phyloP scores from a whole-genome alignment of 2,797 vertebrate genomes.

The Spheniscus humboldti region DNA sequence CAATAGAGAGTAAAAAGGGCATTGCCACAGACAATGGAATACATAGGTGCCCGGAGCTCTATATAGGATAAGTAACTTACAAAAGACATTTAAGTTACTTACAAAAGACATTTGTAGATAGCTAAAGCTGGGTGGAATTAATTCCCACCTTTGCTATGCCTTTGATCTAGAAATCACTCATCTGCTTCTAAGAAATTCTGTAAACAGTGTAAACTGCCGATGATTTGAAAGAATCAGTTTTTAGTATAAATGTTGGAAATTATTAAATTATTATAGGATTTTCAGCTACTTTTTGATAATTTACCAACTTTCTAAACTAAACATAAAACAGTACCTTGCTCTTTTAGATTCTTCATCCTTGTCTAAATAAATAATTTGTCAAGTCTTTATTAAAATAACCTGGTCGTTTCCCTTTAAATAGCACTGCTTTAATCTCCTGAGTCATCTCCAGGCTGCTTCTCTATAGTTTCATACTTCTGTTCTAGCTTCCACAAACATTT shows the following conservation, averaged over 20 bases:
- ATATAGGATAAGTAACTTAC: not conserved
- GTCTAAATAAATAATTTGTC: not conserved
- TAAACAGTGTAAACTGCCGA: not conserved
- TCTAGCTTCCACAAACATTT: not conserved
- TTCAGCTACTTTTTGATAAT: not conserved
- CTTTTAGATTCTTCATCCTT: not conserved
- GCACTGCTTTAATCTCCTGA: not conserved
- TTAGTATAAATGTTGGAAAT: not conserved
- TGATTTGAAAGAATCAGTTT: not conserved
- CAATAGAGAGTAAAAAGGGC: not conserved
- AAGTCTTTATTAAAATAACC: not conserved
- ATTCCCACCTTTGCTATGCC: not conserved
- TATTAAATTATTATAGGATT: not conserved
- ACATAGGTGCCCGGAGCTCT: not conserved
- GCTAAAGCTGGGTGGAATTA: not conserved
- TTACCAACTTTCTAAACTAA: not conserved
- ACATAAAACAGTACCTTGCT: not conserved
- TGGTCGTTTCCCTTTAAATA: not conserved
- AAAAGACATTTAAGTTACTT: not conserved
- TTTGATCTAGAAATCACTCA: not conserved
- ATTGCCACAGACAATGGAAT: not conserved
- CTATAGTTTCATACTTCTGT: not conserved
- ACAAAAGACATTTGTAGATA: not conserved
- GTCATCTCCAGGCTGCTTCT: not conserved
- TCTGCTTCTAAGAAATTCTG: not conserved